Evolutionary conservation across 2,888 invertebrate species (phyloP), one percentile per base, ranked within the genome.

Genomic region (Polydrusus cervinus): DNA sequence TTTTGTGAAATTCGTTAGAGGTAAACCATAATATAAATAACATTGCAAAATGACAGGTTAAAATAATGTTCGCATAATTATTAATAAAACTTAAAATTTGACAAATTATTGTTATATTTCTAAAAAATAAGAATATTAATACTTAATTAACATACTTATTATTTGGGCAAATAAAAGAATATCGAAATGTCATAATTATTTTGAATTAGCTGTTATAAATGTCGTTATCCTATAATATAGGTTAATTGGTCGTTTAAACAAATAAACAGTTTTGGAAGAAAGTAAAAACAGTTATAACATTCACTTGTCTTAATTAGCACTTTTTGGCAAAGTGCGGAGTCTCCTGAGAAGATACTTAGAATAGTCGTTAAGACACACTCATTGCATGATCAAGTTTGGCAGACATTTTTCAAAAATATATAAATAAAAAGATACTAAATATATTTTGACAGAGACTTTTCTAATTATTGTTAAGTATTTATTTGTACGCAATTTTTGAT

Each of bases 231-330:
- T 16, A 11, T 16, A 11, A 57, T 14, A n/a, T 38, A 16, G 43
- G 53, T 55, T 69, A 40, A 57, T 68, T 57, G 57, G 55, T 68
- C 55, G 53, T 55, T 68, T 43, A 68, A 68, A 55, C 18, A 69
- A 69, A 69, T 34, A 57, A 57, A 57, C 57, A 57, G 55, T 30
- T 55, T 57, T 16, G 38, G 55, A 53, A 38, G 67, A 67, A 67
- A 55, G 67, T 67, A 67, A 67, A 66, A 67, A 53, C 67, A 67
- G 67, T 67, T 53, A 67, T 55, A 66, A 47, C 20, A 57, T 51
- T 51, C 20, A 51, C 20, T 51, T 45, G 45, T 45, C n/a, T 13
- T 51, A n/a, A 55, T 55, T 30, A 30, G 6, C 30, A 55, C 20
- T n/a, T 51, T 51, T 51, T 25, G 11, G 25, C n/a, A 51, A 18